Evolutionary conservation across 2,888 invertebrate genomes (phyloP).

Genomic region (Plebejus anna): DNA sequence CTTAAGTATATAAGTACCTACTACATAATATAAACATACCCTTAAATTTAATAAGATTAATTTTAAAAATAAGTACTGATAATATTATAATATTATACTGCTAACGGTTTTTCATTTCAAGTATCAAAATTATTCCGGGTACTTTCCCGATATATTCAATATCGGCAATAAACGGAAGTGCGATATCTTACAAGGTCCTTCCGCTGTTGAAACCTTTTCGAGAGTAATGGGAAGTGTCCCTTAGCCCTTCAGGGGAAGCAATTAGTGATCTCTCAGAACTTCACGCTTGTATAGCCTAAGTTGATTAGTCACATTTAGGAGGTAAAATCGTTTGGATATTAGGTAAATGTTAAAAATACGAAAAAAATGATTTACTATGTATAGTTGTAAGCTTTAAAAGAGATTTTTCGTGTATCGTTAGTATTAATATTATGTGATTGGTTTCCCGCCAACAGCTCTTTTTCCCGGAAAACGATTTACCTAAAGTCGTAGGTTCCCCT

Average conservation of each 20-base stretch:
- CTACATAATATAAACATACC: too few relatives aligned
- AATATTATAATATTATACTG: too few relatives aligned
- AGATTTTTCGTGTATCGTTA: too few relatives aligned
- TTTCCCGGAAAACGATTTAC: too few relatives aligned
- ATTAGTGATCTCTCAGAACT: conserved; percentile 20
- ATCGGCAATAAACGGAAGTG: conserved; percentile 65
- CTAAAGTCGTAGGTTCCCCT: too few relatives aligned
- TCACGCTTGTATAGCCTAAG: conserved; percentile 10
- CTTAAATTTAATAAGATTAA: too few relatives aligned
- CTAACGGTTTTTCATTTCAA: not conserved
- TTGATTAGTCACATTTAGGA: conserved; percentile 11
- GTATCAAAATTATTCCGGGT: conserved; percentile 47
- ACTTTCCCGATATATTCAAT: conserved; percentile 39
- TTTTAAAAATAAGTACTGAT: too few relatives aligned
- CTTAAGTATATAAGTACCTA: too few relatives aligned
- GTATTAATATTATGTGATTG: too few relatives aligned
- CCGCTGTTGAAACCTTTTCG: conserved; percentile 67
- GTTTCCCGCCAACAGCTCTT: too few relatives aligned
- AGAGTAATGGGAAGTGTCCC: conserved; percentile 66
- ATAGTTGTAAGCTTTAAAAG: too few relatives aligned
- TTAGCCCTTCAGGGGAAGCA: conserved; percentile 30
- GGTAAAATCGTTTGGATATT: not conserved
- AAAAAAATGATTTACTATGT: not conserved
- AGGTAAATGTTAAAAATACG: too few relatives aligned
- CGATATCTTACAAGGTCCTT: conserved; percentile 77